Evolutionary conservation across 2,113 vertebrate genomes (phyloP).

Genomic region (Myotis davidii): DNA sequence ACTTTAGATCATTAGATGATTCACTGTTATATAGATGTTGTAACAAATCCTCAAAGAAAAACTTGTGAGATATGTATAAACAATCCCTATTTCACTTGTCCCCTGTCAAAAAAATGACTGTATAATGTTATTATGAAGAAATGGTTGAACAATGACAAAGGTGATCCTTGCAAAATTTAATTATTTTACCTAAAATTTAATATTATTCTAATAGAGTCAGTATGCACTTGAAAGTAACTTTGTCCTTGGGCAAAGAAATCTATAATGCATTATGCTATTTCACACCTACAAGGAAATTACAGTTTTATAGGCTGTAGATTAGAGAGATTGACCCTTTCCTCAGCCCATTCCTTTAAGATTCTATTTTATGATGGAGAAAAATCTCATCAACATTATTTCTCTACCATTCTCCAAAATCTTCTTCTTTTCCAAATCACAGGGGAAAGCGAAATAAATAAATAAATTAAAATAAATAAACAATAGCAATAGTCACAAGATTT

Average conservation of each 20-base stretch:
- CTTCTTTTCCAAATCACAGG: neutral
- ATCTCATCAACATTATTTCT: neutral
- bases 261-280: neutral
- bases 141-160: slow-evolving; percentile 73
- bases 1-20: neutral
- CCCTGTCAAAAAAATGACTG: neutral
- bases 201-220: slow-evolving; percentile 31
- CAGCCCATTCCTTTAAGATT: neutral
- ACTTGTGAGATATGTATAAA: neutral
- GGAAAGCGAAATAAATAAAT: neutral
- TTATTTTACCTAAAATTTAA: slow-evolving; percentile 9
- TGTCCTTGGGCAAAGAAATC: neutral
- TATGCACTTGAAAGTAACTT: slow-evolving; percentile 1
- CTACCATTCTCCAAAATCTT: neutral
- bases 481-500: neutral
- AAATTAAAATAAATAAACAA: neutral
- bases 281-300: neutral
- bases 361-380: slow-evolving; percentile 11
- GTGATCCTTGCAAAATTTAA: slow-evolving; percentile 45
- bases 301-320: neutral
- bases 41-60: neutral
- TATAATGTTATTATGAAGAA: slow-evolving; percentile 60
- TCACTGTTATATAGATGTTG: neutral
- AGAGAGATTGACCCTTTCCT: neutral
- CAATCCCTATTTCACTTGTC: neutral